Percentiles rank a stretch among this genome's conserved stretches.
phyloP scores from a whole-genome alignment of 2,888 invertebrate genomes.

The Stomorhina lunata region DNA sequence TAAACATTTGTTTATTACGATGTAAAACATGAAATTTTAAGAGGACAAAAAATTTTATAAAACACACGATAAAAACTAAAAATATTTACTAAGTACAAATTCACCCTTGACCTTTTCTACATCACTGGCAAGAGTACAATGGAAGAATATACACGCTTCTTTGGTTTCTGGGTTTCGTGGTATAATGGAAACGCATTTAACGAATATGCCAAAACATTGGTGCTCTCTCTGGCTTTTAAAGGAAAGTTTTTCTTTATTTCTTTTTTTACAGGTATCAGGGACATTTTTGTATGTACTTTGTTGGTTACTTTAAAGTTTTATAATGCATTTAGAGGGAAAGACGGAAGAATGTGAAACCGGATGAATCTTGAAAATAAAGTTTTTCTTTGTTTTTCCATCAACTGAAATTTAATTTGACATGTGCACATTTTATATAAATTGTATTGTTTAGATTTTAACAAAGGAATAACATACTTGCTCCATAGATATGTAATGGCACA shows the following conservation, averaged over 20 bases:
- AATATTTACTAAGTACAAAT: background rate
- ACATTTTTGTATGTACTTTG: slow-evolving; percentile 10
- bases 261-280: too few species aligned
- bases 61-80: background rate
- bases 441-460: background rate
- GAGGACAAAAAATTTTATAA: background rate
- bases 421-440: background rate
- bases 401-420: background rate
- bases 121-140: too few species aligned
- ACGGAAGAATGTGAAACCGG: background rate
- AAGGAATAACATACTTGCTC: background rate
- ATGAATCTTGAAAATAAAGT: slow-evolving; percentile 18
- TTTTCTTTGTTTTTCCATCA: background rate
- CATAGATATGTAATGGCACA: too few species aligned
- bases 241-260: background rate
- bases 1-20: background rate
- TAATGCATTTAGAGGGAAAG: background rate
- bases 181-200: slow-evolving; percentile 37
- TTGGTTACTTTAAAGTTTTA: background rate
- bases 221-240: background rate
- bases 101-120: slow-evolving; percentile 60
- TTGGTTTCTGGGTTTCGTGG: too few species aligned
- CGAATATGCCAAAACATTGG: slow-evolving; percentile 19
- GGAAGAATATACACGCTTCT: background rate
- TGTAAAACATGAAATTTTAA: background rate